Conservation (phyloP, 2,113 vertebrate species). For the Corythoichthys intestinalis region DNA sequence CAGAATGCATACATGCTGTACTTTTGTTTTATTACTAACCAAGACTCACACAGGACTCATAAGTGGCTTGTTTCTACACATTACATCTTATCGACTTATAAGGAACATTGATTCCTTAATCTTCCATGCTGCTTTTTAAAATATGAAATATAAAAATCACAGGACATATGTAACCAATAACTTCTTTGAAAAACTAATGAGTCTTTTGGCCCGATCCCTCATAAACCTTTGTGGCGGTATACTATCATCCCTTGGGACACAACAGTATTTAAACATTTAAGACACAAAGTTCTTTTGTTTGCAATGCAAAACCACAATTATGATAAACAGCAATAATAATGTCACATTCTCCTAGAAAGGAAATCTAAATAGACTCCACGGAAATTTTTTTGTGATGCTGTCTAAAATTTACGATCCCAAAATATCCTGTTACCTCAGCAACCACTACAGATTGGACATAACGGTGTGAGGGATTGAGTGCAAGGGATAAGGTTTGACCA, state of each 20-base stretch:
- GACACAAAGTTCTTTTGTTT: neutral
- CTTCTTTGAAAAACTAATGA: neutral
- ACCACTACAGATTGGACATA: conserved; percentile 39
- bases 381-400: conserved; percentile 34
- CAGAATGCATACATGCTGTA: too few relatives aligned
- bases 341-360: neutral
- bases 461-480: conserved; percentile 11
- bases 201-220: neutral
- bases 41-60: too few relatives aligned
- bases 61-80: too few relatives aligned
- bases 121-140: neutral
- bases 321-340: neutral
- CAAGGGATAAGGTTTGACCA: conserved; percentile 3
- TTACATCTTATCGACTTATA: too few relatives aligned
- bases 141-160: neutral
- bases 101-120: too few relatives aligned
- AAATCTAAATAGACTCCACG: neutral
- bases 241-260: neutral
- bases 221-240: neutral
- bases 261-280: neutral
- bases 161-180: neutral
- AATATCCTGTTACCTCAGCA: conserved; percentile 43
- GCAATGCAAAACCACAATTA: neutral
- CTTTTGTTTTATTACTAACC: too few relatives aligned
- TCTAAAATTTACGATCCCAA: conserved; percentile 57